Evolutionary conservation across 2,888 invertebrate genomes (phyloP).

Genomic region (Caenorhabditis zanzibari): DNA sequence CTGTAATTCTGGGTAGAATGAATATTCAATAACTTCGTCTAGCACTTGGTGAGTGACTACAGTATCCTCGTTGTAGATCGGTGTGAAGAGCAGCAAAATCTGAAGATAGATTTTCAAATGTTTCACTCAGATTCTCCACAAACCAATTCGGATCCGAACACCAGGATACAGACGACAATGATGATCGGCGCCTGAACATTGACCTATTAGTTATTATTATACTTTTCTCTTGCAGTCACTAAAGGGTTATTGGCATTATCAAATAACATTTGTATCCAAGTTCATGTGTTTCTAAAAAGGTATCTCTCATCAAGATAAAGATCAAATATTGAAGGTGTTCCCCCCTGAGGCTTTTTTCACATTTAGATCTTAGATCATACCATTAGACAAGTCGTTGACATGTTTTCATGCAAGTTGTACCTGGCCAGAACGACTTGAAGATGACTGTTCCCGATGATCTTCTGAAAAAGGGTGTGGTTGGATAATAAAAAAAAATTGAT

Average conservation of each 20-base stretch:
- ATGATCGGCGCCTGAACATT: constrained; percentile 62
- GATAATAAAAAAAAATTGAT: neutral
- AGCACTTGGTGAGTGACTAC: constrained; percentile 57
- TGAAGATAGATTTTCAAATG: constrained; percentile 9
- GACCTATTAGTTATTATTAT: constrained; percentile 46
- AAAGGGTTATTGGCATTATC: no score
- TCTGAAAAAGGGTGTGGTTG: constrained; percentile 51
- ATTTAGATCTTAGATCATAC: constrained; percentile 26
- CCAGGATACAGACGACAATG: constrained; percentile 36
- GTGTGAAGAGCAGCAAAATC: constrained; percentile 46
- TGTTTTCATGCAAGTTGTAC: constrained; percentile 62
- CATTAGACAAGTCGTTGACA: constrained; percentile 62
- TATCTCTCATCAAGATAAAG: constrained; percentile 4
- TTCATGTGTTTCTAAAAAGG: no score
- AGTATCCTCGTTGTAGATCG: constrained; percentile 54
- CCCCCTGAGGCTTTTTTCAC: constrained; percentile 16
- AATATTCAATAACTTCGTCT: constrained; percentile 53
- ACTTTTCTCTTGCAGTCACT: neutral
- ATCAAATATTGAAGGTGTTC: constrained; percentile 57
- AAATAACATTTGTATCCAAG: no score
- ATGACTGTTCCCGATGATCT: constrained; percentile 53
- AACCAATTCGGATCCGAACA: constrained; percentile 55
- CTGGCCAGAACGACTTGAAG: constrained; percentile 57
- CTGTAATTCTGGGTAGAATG: constrained; percentile 55
- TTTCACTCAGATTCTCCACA: constrained; percentile 19